Conservation (phyloP, 2,888 invertebrate species). For the Brachyopa scutellaris region DNA sequence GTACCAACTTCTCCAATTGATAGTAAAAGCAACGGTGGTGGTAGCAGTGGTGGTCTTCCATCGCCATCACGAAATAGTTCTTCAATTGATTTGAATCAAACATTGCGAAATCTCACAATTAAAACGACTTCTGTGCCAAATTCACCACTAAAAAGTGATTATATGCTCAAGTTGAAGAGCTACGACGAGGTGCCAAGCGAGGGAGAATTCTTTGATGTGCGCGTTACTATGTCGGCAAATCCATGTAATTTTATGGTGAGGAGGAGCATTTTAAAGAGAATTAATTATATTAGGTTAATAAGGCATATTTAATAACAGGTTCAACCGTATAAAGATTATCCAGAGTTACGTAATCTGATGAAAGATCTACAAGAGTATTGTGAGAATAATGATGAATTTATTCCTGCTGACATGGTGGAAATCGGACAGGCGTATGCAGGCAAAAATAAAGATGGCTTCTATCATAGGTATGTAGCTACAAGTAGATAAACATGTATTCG, state of each 20-base stretch:
- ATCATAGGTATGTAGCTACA: constrained; percentile 89
- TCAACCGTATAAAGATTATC: constrained; percentile 82
- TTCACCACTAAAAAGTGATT: constrained; percentile 75
- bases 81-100: constrained; percentile 74
- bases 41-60: constrained; percentile 27
- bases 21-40: constrained; percentile 36
- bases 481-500: no score
- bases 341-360: constrained; percentile 85
- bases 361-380: constrained; percentile 85
- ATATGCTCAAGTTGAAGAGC: constrained; percentile 71
- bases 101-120: constrained; percentile 74
- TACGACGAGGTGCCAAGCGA: constrained; percentile 77
- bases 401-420: constrained; percentile 82
- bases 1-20: constrained; percentile 31
- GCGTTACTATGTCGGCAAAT: constrained; percentile 89
- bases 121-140: constrained; percentile 75
- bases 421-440: constrained; percentile 88
- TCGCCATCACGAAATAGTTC: constrained; percentile 73
- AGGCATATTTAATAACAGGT: no score
- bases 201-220: constrained; percentile 87
- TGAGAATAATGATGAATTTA: constrained; percentile 83
- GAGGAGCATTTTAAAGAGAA: no score
- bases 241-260: constrained; percentile 83
- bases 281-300: no score
- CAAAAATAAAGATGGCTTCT: constrained; percentile 85